Evolutionary conservation across 2,888 invertebrate species (phyloP).

Genomic region (Sturmia bella): DNA sequence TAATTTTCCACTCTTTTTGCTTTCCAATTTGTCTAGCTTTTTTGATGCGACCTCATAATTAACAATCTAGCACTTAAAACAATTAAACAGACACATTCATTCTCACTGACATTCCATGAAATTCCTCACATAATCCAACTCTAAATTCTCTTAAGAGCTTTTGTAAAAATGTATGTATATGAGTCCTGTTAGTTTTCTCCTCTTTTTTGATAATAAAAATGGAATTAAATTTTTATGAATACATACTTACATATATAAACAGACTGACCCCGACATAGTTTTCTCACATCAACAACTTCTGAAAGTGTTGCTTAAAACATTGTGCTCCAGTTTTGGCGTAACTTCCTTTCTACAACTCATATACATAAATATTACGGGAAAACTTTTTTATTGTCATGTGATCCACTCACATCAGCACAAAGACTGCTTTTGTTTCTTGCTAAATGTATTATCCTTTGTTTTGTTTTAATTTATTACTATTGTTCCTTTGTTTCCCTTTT

Average conservation of each 20-base stretch:
- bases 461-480: constrained; percentile 34
- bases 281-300: neutral
- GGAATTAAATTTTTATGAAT: neutral
- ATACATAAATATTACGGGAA: constrained; percentile 13
- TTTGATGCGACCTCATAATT: constrained; percentile 39
- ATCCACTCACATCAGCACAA: constrained; percentile 5
- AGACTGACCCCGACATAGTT: constrained; percentile 13
- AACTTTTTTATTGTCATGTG: constrained; percentile 4
- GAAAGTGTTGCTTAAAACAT: neutral
- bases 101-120: neutral
- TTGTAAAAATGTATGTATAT: constrained; percentile 25
- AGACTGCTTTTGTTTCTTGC: constrained; percentile 47
- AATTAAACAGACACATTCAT: neutral
- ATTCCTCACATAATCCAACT: constrained; percentile 34
- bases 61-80: constrained; percentile 50
- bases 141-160: constrained; percentile 28
- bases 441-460: constrained; percentile 51
- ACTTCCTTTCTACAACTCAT: constrained; percentile 1
- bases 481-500: constrained; percentile 16
- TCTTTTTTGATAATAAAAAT: constrained; percentile 22
- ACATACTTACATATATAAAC: neutral
- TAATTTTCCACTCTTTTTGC: neutral
- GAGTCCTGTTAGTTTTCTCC: constrained; percentile 31
- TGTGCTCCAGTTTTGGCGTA: neutral
- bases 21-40: neutral